Base-by-base conservation (phyloP, 1,140 invertebrate genomes). In the Drosophila melanica region DNA sequence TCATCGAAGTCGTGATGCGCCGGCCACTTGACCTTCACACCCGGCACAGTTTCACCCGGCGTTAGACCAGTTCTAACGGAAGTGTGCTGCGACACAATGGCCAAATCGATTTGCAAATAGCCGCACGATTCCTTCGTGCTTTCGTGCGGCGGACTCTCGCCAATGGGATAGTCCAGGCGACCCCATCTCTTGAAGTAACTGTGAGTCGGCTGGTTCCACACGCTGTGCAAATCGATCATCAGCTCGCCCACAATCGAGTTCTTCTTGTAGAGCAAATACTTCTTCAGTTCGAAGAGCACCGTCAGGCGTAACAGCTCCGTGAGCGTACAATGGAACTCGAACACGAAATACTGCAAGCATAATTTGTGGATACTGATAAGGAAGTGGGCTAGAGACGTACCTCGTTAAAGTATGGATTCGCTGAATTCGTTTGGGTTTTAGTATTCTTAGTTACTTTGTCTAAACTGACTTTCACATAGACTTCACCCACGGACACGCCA, bases 121-220 rank as follows among this genome's bases (percentile, higher is more conserved):
- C 75, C 77, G 18, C 37, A 33, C 8, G 39, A 7, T 90, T 93
- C 18, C 92, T 90, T 10, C 0, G 20, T 1, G 6, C 16, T 3
- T 0, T 63, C 57, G 3, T 39, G 12, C 93, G 90, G 2, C 0
- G 12, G 42, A 0, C 67, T 95, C 93, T 80, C 95, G 93, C 3
- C 95, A 6, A 79, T 94, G 74, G 96, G 94, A 8, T 92, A 94
- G 44, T 92, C 91, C 3, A 97, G 80, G 68, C 95, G 93, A 1
- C 95, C 96, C 96, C 96, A 97, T 92, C 96, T 97, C 84, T 96
- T 95, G 77, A 95, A 95, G 90, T 96, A 97, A 84, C 95, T 94
- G 79, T 95, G 96, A 92, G 95, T 95, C 95, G 79, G 35, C 58
- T 84, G 94, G 63, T 93, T 93, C 94, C 95, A 96, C 1, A 96